Base-by-base conservation (phyloP, 2,113 vertebrate species). In the Polypterus bichir region DNA sequence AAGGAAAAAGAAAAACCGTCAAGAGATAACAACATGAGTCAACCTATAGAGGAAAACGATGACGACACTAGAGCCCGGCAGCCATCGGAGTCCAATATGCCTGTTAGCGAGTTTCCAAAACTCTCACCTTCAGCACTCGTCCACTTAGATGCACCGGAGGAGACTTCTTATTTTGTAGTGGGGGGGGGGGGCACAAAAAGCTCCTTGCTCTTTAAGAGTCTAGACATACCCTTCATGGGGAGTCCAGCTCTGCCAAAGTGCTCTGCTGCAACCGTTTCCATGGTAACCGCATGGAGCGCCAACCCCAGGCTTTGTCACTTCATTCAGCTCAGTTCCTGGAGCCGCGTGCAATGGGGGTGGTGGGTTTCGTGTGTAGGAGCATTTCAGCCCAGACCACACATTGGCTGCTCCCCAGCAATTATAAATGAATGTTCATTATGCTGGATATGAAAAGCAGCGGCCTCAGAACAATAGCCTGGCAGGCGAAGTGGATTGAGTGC, bases 201-300 rank as follows among this genome's bases (percentile, higher is more conserved):
- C 27, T 27, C 10, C 3, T 55, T 9, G 6, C 54, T 11, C 54
- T 55, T 55, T 10, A 55, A 55, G 54, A 55, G 54, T 55, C 54
- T 55, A 55, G 54, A 55, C 54, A 55, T 55, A 55, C 44, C 27
- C 10, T 55, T 7, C 51, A 8, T 7, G 58, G 54, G 57, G 45
- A 66, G 52, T 61, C 64, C 52, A 61, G 58, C 44, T 62, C 66
- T 68, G 68, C 66, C 68, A 67, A 48, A 61, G 73, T 63, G 8
- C 61, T 57, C 77, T 81, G 79, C 82, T 69, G 82, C 82, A 80
- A 81, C 77, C 81, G 86, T 88, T 86, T 82, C 84, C 84, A 88
- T 86, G 86, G 86, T 75, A 86, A 88, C 86, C 77, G 82, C 81
- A 79, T 71, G 73, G 79, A 83, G 82, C 78, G 73, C 77, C 73